Evolutionary conservation across 2,797 vertebrate genomes (phyloP).

Genomic region (Muraenolepis orangiensis): DNA sequence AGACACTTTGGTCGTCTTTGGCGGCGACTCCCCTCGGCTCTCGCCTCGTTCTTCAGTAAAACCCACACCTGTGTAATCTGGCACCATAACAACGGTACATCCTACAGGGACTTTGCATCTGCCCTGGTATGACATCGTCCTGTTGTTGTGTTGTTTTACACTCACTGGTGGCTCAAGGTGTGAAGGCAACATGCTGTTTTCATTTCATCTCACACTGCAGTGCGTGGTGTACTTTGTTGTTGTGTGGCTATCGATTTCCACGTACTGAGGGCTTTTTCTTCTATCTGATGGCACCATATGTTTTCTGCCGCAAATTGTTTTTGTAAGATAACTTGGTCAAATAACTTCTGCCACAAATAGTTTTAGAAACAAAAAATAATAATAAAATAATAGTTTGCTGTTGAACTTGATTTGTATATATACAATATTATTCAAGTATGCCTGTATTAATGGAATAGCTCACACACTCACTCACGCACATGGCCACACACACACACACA

Average conservation of each 20-base stretch:
- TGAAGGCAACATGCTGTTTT: slow-evolving; percentile 22
- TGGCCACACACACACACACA: not conserved
- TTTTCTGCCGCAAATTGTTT: not conserved
- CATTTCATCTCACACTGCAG: slow-evolving; percentile 15
- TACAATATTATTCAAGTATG: not conserved
- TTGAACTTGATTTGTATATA: not conserved
- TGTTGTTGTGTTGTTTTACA: slow-evolving; percentile 27
- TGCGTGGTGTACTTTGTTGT: not conserved
- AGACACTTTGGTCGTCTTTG: not conserved
- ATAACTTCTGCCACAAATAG: not conserved
- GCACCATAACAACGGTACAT: not conserved
- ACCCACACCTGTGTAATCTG: not conserved
- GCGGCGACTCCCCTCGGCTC: not conserved
- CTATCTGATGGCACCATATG: not conserved
- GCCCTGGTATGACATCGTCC: slow-evolving; percentile 12
- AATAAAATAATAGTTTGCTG: not conserved
- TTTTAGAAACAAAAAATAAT: not conserved
- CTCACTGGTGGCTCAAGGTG: slow-evolving; percentile 30
- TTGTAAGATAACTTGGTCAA: not conserved
- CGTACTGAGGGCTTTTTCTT: not conserved
- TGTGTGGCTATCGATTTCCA: not conserved
- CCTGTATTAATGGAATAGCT: not conserved
- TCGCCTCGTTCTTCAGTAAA: not conserved
- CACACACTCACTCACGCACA: no score
- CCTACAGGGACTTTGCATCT: not conserved